Conservation (phyloP, 2,113 vertebrate genomes). For the Danio rerio region GRCz12tu NC_133196.1:14807001-14807500, state of each 20-base stretch:
- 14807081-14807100: not conserved
- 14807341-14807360: not conserved
- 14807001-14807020: not conserved
- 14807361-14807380: not conserved
- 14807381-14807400: too few species aligned
- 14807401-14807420: not conserved
- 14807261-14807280: constrained; percentile 79
- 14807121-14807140: not conserved
- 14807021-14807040: not conserved
- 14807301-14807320: not conserved
- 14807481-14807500: not conserved
- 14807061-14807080: not conserved
- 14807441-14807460: not conserved
- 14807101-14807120: not conserved
- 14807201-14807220: constrained; percentile 77
- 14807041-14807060: constrained; percentile 5
- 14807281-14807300: constrained; percentile 64
- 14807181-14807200: constrained; percentile 79
- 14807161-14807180: constrained; percentile 71
- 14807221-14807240: constrained; percentile 76
- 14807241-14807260: constrained; percentile 80
- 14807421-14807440: not conserved
- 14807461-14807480: not conserved
- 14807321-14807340: constrained; percentile 11
- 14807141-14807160: not conserved